Evolutionary conservation across 2,113 vertebrate genomes (phyloP), one percentile per base, ranked within the genome.

Genomic region (Xenopus laevis): DNA sequence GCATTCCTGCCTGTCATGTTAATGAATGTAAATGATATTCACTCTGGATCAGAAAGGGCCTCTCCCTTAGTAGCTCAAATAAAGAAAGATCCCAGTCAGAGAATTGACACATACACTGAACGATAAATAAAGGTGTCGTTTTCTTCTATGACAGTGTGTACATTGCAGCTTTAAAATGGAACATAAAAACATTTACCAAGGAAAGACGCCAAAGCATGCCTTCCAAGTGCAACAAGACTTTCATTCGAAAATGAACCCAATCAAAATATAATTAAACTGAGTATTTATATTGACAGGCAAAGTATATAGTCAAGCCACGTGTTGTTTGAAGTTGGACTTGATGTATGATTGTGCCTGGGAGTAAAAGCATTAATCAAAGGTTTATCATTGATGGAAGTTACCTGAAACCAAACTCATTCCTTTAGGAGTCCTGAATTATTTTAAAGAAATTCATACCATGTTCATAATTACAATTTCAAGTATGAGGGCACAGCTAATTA

Each of bases 81-180:
- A 5, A 75, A 75, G 73, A 75, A 75, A 62, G 65, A 59, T 40
- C 58, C 73, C 58, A 75, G 68, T 75, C 58, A 75, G 23, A 53
- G 57, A 44, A 62, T 21, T 18, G 10, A 21, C 53, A 68, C 62
- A 68, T 40, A 53, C 23, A 18, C 7, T 44, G 65, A 68, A 71
- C 65, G 10, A 0, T 4, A 3, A 74, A n/a, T 23, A 50, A 46
- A 50, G 3, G 77, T 68, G 67, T 12, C 3, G 55, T 75, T 75
- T 61, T 53, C 57, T 68, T 60, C 10, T 23, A 16, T 45, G 60
- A 58, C 46, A 46, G 30, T 55, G 10, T 58, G 50, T 52, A 65
- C 27, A 33, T 60, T 60, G 52, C 44, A 40, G 46, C 61, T 75
- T 21, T 63, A 44, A 62, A 20, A 76, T 71, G 63, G 52, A 55